Evolutionary conservation across 2,888 invertebrate genomes (phyloP), one percentile per base, ranked within the genome.

Genomic region (Eristalis pertinax): DNA sequence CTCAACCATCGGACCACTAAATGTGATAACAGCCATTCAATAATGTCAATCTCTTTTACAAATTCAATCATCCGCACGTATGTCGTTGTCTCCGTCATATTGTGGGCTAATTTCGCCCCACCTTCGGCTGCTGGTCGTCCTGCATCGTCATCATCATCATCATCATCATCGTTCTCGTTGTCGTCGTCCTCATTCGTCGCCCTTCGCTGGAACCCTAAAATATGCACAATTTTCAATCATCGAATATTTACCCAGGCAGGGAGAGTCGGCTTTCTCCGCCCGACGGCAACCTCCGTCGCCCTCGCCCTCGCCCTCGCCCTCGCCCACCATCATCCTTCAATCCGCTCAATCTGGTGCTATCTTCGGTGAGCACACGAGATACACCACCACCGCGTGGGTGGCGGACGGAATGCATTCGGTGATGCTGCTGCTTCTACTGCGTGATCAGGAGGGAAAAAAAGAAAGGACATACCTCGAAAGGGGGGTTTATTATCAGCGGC

Each of bases 31-130:
- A 87, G 70, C 72, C 83, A 83, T 87, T 79, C 83, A 87, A 87
- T 87, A 87, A 79, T 73, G 86, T 83, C 83, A 87, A 87, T 87
- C 86, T 87, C 86, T 83, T 79, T 83, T 79, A 79, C 86, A 87
- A 87, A 87, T 87, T 87, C 86, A 83, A 87, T 87, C 86, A 87
- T 79, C 79, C 67, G 79, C 79, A 83, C 79, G 86, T 82, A 72
- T 75, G 79, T 76, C 75, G 56, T 74, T 82, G 77, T 77, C 83
- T 65, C 67, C 72, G 73, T 70, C 75, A 72, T 70, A 67, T 63
- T 76, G 41, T 73, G 72, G 60, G 83, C 86, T 83, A 83, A 83
- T 83, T 83, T 67, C 60, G 35, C 72, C 22, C 74, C 56, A 65
- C 38, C 56, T 38, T 62, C 26, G 26, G 69, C 60, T 74, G 67